Base-by-base conservation (phyloP, 92 coral and sea anemone species). In the Paragorgia papillata region DNA sequence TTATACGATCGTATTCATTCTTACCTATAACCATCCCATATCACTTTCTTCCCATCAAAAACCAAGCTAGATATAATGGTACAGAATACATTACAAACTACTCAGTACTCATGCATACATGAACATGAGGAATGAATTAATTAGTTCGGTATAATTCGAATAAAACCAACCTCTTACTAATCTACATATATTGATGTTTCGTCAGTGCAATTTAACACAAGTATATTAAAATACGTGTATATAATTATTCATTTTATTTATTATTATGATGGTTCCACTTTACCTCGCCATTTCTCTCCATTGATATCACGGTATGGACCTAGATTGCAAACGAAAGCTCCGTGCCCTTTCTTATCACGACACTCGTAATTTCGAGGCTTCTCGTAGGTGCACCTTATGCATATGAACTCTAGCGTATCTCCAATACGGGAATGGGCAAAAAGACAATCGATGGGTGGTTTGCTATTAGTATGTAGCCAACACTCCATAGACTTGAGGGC, bases 381-480 rank as follows among this genome's bases (percentile, higher is more conserved):
- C 80, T 95, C 99, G 28, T 83, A 91, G 14, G 99, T 86, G 87
- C 99, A 95, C 78, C 86, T 88, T 63, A 91, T 87, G 58, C 99
- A 95, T 59, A 95, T 87, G 64, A 95, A 89, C 79, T 95, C 95
- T 34, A 95, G 86, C n/a, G 99, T 95, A 62, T 95, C 99, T 25
- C 99, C 99, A 32, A 95, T 89, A 32, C 99, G 97, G 0, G 99
- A 95, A 78, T 95, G 99, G 4, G 99, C 99, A 57, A 95, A 95
- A 7, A 96, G 84, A 61, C 99, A 95, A 9, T 85, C 90, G 0
- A 93, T 93, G 0, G 99, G 99, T 1, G 99, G 97, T 56, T 95
- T 95, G 1, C 97, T 96, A 28, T 73, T 88, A 0, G 91, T 90
- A 33, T 95, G 99, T 30, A 86, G 82, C 66, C 88, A 91, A 49